Evolutionary conservation across 2,888 invertebrate species (phyloP).

Genomic region (Siphlonurus alternatus): DNA sequence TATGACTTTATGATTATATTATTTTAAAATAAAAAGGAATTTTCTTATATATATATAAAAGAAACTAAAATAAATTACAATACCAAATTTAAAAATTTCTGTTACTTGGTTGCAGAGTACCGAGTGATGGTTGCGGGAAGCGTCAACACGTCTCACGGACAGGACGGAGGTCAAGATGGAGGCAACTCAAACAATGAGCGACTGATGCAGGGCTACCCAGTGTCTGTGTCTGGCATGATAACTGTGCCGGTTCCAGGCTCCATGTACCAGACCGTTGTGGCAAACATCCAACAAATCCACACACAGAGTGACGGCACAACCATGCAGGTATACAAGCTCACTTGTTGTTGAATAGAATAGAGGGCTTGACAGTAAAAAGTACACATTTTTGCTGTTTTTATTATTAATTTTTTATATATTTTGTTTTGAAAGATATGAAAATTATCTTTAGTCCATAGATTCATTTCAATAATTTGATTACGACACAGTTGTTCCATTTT

Average conservation of each 20-base stretch:
- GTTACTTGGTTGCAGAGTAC: too few species aligned
- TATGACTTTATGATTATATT: too few species aligned
- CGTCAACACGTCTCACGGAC: neutral
- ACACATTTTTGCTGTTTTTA: neutral
- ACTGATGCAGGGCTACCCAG: slow-evolving; percentile 46
- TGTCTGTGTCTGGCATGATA: slow-evolving; percentile 83
- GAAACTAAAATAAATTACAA: too few species aligned
- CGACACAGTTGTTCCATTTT: too few species aligned
- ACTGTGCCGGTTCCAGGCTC: slow-evolving; percentile 88
- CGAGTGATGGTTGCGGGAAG: neutral
- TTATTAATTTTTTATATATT: too few species aligned
- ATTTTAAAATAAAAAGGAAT: too few species aligned
- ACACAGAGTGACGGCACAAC: slow-evolving; percentile 51
- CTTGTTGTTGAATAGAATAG: too few species aligned
- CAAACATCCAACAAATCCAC: slow-evolving; percentile 65
- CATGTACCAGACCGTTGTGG: slow-evolving; percentile 93
- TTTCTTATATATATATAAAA: too few species aligned
- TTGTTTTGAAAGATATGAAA: too few species aligned
- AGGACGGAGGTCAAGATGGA: neutral
- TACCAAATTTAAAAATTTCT: too few species aligned
- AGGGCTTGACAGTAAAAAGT: neutral
- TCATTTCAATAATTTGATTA: too few species aligned
- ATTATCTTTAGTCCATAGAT: too few species aligned
- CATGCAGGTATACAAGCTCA: slow-evolving; percentile 37
- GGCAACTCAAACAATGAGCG: neutral